Percentiles rank a stretch among this genome's conserved stretches.
Evolutionary conservation across 2,888 invertebrate species (phyloP).

Genomic region (Metellina segmentata): DNA sequence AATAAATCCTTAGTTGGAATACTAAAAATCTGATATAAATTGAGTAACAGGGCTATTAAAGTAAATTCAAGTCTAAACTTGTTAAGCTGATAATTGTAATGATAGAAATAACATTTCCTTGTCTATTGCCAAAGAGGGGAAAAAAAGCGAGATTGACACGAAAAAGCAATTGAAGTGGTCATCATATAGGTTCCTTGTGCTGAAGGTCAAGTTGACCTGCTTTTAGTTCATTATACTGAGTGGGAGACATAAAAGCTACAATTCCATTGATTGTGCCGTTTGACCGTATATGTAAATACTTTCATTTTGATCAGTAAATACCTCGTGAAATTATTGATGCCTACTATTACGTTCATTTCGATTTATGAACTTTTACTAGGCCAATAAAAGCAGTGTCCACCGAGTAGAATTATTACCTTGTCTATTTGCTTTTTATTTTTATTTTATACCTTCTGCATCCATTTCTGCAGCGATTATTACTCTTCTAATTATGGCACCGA

Average conservation of each 20-base stretch:
- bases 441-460: slow-evolving; percentile 2
- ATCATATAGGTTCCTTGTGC: background rate
- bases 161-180: too few species aligned
- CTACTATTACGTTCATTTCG: background rate
- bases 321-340: background rate
- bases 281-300: background rate
- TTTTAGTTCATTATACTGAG: slow-evolving; percentile 9
- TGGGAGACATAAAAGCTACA: background rate
- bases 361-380: slow-evolving; percentile 11
- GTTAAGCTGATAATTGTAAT: too few species aligned
- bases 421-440: background rate
- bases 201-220: slow-evolving; percentile 9
- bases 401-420: background rate
- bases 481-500: slow-evolving; percentile 38
- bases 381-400: background rate
- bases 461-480: slow-evolving; percentile 6
- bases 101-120: too few species aligned
- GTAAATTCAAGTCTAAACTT: too few species aligned
- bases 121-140: too few species aligned
- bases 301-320: background rate
- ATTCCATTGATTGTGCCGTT: background rate
- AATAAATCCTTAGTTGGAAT: too few species aligned
- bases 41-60: too few species aligned
- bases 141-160: too few species aligned
- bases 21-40: too few species aligned